These are phyloP conservation scores for Heliconius melpomene DNA, from an alignment of 1,140 invertebrate species.

Conservation along the genomic window DNA sequence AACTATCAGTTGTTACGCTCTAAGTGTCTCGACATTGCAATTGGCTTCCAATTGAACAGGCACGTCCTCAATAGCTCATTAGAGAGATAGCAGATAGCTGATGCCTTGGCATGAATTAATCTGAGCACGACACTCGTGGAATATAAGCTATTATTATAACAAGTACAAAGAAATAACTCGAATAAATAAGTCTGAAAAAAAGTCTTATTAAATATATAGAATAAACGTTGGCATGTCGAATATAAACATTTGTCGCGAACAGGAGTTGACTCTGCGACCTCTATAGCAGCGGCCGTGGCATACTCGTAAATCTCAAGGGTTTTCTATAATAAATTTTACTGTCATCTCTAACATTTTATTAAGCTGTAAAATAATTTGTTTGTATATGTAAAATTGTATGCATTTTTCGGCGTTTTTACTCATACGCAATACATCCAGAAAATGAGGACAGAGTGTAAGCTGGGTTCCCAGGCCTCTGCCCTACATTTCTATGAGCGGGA, in stretches of 20 bases:
- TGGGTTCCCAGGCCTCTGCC: too few relatives aligned
- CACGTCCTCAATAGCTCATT: slow-evolving; percentile 20
- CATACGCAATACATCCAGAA: too few relatives aligned
- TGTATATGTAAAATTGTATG: too few relatives aligned
- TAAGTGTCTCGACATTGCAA: slow-evolving; percentile 4
- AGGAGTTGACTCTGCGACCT: not conserved
- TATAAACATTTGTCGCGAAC: not conserved
- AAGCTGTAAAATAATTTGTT: not conserved
- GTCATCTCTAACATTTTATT: not conserved
- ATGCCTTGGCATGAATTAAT: slow-evolving; percentile 24
- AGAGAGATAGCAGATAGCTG: slow-evolving; percentile 8
- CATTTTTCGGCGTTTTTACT: too few relatives aligned
- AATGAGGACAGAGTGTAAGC: too few relatives aligned
- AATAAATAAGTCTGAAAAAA: not conserved
- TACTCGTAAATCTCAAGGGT: not conserved
- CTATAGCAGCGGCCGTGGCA: not conserved
- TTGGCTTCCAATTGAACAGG: slow-evolving; percentile 14
- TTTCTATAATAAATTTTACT: not conserved
- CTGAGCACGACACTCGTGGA: not conserved
- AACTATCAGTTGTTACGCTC: not conserved
- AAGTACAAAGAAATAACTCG: too few relatives aligned
- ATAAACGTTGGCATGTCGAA: not conserved
- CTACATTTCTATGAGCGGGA: too few relatives aligned
- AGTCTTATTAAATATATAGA: not conserved
- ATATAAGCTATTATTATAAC: too few relatives aligned